These are phyloP conservation scores for Acholoe squamosa DNA, from an alignment of 2,888 invertebrate genomes.

Conservation along the genomic window DNA sequence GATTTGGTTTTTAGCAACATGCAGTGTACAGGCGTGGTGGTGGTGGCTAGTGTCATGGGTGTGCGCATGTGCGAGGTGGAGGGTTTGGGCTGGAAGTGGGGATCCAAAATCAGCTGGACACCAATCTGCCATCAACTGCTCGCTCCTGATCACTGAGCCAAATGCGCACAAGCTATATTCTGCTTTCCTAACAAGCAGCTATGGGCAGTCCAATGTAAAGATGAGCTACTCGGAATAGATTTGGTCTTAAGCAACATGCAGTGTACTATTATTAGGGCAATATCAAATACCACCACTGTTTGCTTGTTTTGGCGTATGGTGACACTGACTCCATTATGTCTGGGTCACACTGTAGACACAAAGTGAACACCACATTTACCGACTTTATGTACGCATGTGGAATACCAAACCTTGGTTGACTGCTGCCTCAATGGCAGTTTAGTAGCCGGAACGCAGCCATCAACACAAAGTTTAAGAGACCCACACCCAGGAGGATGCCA, in stretches of 20 bases:
- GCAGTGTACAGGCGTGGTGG: not conserved
- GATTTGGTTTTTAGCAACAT: too few species aligned
- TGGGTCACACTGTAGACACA: not conserved
- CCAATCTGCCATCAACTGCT: slow-evolving; percentile 6
- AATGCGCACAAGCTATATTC: not conserved
- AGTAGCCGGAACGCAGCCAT: not conserved
- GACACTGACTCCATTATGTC: too few species aligned
- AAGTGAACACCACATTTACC: not conserved
- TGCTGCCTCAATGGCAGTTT: not conserved
- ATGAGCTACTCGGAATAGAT: too few species aligned
- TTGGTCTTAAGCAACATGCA: too few species aligned
- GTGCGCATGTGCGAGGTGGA: not conserved
- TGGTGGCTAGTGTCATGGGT: not conserved
- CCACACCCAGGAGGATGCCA: not conserved
- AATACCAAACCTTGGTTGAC: not conserved
- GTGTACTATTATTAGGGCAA: too few species aligned
- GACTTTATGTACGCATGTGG: not conserved
- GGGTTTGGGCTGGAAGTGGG: not conserved
- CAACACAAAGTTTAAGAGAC: not conserved
- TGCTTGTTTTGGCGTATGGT: too few species aligned
- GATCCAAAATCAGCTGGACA: too few species aligned
- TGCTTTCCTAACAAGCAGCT: too few species aligned
- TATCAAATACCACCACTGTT: too few species aligned
- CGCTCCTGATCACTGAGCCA: not conserved
- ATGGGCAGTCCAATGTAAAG: too few species aligned